Evolutionary conservation across 2,113 vertebrate species (phyloP), one percentile per base, ranked within the genome.

Genomic region (Varanus komodoensis): DNA sequence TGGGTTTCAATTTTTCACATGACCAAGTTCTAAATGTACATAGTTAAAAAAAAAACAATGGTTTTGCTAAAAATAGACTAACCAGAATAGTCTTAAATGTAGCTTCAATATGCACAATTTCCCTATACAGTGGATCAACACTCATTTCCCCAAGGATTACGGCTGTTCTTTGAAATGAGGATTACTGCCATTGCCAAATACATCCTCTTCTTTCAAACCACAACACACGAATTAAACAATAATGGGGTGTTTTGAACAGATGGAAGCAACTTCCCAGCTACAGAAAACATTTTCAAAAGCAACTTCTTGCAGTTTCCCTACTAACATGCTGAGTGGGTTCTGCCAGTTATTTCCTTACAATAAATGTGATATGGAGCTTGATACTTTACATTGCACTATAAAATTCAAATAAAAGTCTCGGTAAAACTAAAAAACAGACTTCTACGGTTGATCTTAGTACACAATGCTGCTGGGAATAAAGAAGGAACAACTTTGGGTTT

Each of bases 301-400:
- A 17, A 89, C 73, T 34, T 91, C 83, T 80, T 64, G 34, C 48
- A 2, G 8, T 54, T 83, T 90, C 44, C 23, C 67, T 89, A 82
- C 84, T 91, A 91, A 75, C 2, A 32, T 73, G 69, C 38, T 34
- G 73, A 90, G 75, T 21, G 81, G 82, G 14, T 52, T 74, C 73
- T 93, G 84, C 54, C 89, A 19, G 57, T 92, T 92, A 84, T 17
- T 73, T 44, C n/a, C 84, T 69, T 90, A 73, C n/a, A 85, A 84
- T 96, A 95, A 89, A 48, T 29, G 75, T 89, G 92, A 86, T 71
- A 90, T 32, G 85, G 61, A 71, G 0, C 89, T 91, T 87, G 82
- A 38, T 71, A 88, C 92, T 93, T 89, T 87, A 95, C 92, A 95
- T 95, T 94, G 95, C 94, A 96, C 95, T 94, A 93, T 95, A 95